A percentile compares a stretch with the other conserved stretches of the same genome.
Evolutionary conservation across 1,140 invertebrate genomes (phyloP).

Genomic region (Cataglyphis hispanica): DNA sequence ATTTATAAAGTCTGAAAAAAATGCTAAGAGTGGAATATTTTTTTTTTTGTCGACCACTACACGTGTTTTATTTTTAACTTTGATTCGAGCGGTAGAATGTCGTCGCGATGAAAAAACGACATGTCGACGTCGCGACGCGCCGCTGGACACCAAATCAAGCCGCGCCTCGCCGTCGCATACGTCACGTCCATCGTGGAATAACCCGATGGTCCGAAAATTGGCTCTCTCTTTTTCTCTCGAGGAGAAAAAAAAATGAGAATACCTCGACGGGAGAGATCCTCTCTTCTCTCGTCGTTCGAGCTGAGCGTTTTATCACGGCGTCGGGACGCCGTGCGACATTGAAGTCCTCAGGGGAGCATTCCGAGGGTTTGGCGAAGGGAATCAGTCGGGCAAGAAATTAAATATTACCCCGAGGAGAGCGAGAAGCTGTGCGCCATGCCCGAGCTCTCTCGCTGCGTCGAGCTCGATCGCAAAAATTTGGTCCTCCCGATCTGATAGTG

Average conservation of each 20-base stretch:
- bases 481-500: background rate
- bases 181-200: conserved; percentile 55
- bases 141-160: conserved; percentile 52
- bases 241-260: conserved; percentile 40
- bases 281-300: conserved; percentile 14
- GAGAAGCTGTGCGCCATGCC: conserved; percentile 31
- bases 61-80: background rate
- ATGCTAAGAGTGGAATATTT: background rate
- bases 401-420: conserved; percentile 78
- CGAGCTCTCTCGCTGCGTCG: background rate
- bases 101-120: conserved; percentile 40
- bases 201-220: conserved; percentile 70
- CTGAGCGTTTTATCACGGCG: conserved; percentile 72
- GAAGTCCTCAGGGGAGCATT: conserved; percentile 64
- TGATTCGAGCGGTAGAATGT: background rate
- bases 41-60: background rate
- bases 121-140: conserved; percentile 51
- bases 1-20: too few relatives aligned
- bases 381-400: conserved; percentile 82
- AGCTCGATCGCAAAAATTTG: conserved; percentile 40
- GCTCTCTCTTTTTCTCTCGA: conserved; percentile 15
- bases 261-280: background rate
- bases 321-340: conserved; percentile 36
- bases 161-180: conserved; percentile 45
- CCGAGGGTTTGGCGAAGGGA: conserved; percentile 65